phyloP scores from a whole-genome alignment of 1,140 invertebrate genomes.

The Ephestia elutella region DNA sequence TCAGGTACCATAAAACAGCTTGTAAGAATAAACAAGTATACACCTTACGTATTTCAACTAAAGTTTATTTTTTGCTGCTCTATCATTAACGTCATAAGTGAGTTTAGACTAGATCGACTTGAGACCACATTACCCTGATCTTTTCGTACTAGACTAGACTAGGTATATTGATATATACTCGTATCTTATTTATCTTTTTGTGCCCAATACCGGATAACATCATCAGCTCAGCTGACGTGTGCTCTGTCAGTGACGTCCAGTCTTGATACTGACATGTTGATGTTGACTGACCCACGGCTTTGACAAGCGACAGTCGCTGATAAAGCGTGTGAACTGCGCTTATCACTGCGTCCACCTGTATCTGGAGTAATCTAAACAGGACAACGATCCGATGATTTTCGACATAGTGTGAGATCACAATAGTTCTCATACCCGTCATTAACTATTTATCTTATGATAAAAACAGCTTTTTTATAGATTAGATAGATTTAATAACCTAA shows the following conservation, averaged over 20 bases:
- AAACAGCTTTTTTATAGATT: too few relatives aligned
- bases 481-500: too few relatives aligned
- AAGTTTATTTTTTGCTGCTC: too few relatives aligned
- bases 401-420: slow-evolving; percentile 1
- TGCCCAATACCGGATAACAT: background rate
- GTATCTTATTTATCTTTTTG: background rate
- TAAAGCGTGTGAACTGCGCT: slow-evolving; percentile 6
- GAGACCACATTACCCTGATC: too few relatives aligned
- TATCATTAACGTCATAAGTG: too few relatives aligned
- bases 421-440: background rate
- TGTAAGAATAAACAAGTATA: too few relatives aligned
- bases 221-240: background rate
- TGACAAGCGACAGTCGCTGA: slow-evolving; percentile 6
- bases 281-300: slow-evolving; percentile 4
- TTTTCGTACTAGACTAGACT: too few relatives aligned
- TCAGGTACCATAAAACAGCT: too few relatives aligned
- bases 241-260: background rate
- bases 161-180: too few relatives aligned
- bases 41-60: too few relatives aligned
- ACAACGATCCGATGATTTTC: background rate
- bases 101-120: too few relatives aligned
- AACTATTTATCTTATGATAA: background rate
- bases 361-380: slow-evolving; percentile 3
- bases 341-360: slow-evolving; percentile 13
- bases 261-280: background rate